Conservation (phyloP, 35 echinoderm and acorn worm genomes). For the Heliocidaris tuberculata region DNA sequence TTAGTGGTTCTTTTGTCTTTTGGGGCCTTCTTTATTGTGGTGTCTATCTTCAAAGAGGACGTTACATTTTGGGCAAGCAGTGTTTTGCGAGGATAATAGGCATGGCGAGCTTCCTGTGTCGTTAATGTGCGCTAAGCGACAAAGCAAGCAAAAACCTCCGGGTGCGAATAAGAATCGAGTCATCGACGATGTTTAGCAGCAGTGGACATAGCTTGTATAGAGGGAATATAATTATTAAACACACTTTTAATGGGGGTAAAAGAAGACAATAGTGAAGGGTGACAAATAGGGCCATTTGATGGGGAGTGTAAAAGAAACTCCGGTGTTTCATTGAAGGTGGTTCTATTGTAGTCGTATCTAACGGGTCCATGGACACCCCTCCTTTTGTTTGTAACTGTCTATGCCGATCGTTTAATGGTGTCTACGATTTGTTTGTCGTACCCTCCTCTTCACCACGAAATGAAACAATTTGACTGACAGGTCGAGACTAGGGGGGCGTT, state of each 20-base stretch:
- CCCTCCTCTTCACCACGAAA: neutral
- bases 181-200: neutral
- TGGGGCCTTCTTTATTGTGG: neutral
- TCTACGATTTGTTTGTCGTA: neutral
- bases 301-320: constrained; percentile 6
- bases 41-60: neutral
- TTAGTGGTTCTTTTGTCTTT: constrained; percentile 22
- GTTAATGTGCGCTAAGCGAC: neutral
- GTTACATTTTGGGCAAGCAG: neutral
- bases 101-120: neutral
- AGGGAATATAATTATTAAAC: neutral
- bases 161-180: too few relatives aligned
- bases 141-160: neutral
- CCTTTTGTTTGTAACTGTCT: neutral
- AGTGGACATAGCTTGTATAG: neutral
- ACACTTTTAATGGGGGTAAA: constrained; percentile 23
- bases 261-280: neutral
- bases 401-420: constrained; percentile 28
- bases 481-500: neutral
- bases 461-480: neutral
- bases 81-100: neutral
- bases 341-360: neutral
- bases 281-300: constrained; percentile 42
- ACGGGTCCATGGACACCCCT: neutral
- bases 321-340: neutral